Evolutionary conservation across 1,140 invertebrate species (phyloP).

Genomic region (Coelopa frigida): DNA sequence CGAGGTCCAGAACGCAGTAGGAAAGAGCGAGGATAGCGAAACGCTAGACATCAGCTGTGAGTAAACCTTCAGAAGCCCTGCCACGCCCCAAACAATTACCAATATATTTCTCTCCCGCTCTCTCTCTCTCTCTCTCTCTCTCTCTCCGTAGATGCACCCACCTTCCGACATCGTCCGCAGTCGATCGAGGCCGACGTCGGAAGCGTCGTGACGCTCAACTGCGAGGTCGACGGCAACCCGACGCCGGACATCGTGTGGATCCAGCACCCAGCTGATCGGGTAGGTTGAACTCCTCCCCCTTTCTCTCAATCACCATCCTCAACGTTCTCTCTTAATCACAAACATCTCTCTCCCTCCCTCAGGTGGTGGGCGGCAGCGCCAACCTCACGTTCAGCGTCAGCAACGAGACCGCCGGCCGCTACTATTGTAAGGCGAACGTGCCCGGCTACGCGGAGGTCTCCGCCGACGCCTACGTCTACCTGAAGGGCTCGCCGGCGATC

Average conservation of each 20-base stretch:
- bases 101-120: too few species aligned
- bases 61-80: slow-evolving; percentile 29
- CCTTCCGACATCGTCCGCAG: slow-evolving; percentile 57
- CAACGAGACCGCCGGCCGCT: slow-evolving; percentile 72
- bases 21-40: slow-evolving; percentile 66
- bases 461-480: slow-evolving; percentile 72
- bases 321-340: slow-evolving; percentile 1
- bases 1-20: slow-evolving; percentile 71
- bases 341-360: slow-evolving; percentile 21
- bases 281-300: slow-evolving; percentile 33
- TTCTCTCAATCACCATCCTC: slow-evolving; percentile 21
- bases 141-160: slow-evolving; percentile 52
- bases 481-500: slow-evolving; percentile 80
- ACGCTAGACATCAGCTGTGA: slow-evolving; percentile 69
- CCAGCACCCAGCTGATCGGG: slow-evolving; percentile 57
- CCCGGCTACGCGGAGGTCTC: slow-evolving; percentile 77
- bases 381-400: slow-evolving; percentile 71
- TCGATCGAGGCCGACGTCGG: slow-evolving; percentile 64
- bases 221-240: slow-evolving; percentile 74
- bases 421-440: slow-evolving; percentile 80
- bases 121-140: too few species aligned
- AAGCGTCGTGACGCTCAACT: slow-evolving; percentile 60
- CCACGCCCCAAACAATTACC: background rate
- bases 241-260: slow-evolving; percentile 68
- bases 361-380: slow-evolving; percentile 63